These are phyloP conservation scores for Spinibarbus caldwelli DNA, from an alignment of 2,797 vertebrate genomes.

Conservation along the genomic window DNA sequence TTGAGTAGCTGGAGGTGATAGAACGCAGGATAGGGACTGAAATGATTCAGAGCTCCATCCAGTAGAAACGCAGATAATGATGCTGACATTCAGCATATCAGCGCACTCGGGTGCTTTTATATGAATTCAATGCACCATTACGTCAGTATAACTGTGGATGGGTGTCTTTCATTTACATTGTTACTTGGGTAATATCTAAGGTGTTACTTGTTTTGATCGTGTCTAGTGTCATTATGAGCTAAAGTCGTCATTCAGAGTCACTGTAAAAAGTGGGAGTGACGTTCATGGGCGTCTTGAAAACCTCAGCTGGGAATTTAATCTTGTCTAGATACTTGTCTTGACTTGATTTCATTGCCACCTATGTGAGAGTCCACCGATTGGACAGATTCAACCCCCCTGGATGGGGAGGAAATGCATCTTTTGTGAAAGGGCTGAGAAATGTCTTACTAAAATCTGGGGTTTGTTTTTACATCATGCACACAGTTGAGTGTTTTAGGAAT, in stretches of 20 bases:
- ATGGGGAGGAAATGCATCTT: neutral
- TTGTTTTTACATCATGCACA: neutral
- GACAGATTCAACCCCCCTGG: neutral
- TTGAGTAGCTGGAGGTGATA: conserved; percentile 32
- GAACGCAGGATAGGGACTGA: conserved; percentile 12
- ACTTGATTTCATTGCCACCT: conserved; percentile 27
- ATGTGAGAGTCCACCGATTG: neutral
- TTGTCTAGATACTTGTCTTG: conserved; percentile 5
- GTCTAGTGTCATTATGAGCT: neutral
- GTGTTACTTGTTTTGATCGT: conserved; percentile 6
- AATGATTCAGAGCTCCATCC: conserved; percentile 24
- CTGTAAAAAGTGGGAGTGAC: neutral
- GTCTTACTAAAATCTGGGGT: neutral
- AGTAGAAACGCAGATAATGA: conserved; percentile 32
- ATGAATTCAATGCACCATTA: conserved; percentile 5
- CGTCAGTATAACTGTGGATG: neutral
- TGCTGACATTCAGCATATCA: conserved; percentile 21
- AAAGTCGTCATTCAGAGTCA: neutral
- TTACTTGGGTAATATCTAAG: conserved; percentile 8
- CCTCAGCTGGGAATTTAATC: conserved; percentile 18
- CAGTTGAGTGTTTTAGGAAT: neutral
- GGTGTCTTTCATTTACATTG: neutral
- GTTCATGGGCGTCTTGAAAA: conserved; percentile 18
- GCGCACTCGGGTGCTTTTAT: conserved; percentile 6
- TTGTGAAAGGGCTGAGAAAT: neutral